Base-by-base conservation (phyloP, 1,140 invertebrate genomes). In the Hylaeus anthracinus region DNA sequence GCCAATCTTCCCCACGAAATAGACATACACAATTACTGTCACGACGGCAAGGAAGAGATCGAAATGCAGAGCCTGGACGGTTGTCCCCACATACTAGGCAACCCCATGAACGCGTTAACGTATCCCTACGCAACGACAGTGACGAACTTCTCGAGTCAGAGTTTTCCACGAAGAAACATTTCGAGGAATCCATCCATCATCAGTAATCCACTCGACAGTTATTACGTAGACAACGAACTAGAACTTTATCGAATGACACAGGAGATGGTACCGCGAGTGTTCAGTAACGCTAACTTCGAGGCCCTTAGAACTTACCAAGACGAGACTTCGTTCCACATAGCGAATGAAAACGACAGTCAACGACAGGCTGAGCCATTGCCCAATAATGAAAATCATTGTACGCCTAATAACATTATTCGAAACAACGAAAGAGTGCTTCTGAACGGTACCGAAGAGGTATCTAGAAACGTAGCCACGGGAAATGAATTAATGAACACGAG, bases 1-100 rank as follows among this genome's bases (percentile, higher is more conserved):
- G 90, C 89, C 10, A 91, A 92, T 81, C 72, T 92, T 39, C 90
- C 90, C 0, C 91, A 89, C 55, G 91, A 92, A 14, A 88, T 92
- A n/a, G 90, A 91, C 15, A 75, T 91, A 63, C 89, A 87, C n/a
- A 84, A 85, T 45, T 90, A 83, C 9, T 86, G 82, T 69, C 83
- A 82, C 39, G 86, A 91, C 26, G 84, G 86, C 6, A 92, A 92
- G 55, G 91, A 92, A 37, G 90, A 92, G 14, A 89, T 91, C 8
- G 91, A 92, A 51, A 90, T 92, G 89, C 90, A 87, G 41, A 91
- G 89, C 39, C 64, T 91, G 5, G 91, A 91, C 3, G 84, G 74
- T 39, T 89, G 88, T 53, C 88, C 90, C 8, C 90, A 89, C 64
- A 89, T 91, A 39, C 85, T 91, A 43, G 72, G 72, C 26, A 92